Conservation (phyloP, 2,888 invertebrate genomes). For the Nymphalis polychloros region DNA sequence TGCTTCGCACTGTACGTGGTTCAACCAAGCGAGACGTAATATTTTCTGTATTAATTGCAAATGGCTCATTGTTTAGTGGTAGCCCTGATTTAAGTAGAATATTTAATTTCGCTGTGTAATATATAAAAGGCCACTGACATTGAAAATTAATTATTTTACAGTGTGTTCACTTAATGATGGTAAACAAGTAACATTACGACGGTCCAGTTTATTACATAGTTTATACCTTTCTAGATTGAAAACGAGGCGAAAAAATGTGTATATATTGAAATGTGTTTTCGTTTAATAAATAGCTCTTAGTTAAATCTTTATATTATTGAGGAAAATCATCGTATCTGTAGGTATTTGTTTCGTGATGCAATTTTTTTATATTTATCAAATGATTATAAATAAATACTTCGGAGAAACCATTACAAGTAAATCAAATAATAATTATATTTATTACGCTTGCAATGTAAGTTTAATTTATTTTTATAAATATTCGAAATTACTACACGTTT, state of each 20-base stretch:
- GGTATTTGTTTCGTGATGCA: not conserved
- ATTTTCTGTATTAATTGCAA: constrained; percentile 55
- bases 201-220: not conserved
- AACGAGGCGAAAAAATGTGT: not conserved
- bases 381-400: not conserved
- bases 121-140: constrained; percentile 48
- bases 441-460: too few species aligned
- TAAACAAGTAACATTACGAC: not conserved
- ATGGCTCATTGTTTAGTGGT: constrained; percentile 46
- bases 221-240: not conserved
- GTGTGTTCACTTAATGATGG: not conserved
- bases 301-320: not conserved
- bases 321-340: not conserved
- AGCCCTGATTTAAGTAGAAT: constrained; percentile 53
- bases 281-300: not conserved
- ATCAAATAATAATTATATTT: not conserved
- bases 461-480: too few species aligned
- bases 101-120: constrained; percentile 54
- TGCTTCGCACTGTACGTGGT: constrained; percentile 25
- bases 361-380: not conserved
- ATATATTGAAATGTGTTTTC: not conserved
- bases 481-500: too few species aligned
- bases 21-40: constrained; percentile 52
- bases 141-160: constrained; percentile 31
- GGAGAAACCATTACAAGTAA: not conserved